Base-by-base conservation (phyloP, 2,113 vertebrate species). In the Boulengeromyrus knoepffleri region DNA sequence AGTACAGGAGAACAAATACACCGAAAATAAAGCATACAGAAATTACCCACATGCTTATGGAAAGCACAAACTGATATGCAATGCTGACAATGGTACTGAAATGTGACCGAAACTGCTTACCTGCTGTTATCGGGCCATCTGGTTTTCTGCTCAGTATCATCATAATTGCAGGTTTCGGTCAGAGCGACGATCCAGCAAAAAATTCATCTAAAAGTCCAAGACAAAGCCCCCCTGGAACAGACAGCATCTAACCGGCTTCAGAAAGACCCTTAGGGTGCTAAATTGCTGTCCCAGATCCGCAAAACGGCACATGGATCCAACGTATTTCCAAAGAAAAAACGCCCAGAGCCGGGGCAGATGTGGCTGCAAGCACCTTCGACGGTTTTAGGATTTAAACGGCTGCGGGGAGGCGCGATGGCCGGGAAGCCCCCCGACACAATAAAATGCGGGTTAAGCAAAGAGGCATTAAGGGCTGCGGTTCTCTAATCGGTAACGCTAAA, bases 131-230 rank as follows among this genome's bases (percentile, higher is more conserved):
- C 70, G 97, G 96, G 90, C 95, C 96, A 93, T 97, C 97, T 92
- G 96, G 96, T 94, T 97, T 98, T 93, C 97, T 96, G 95, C 96
- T 97, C 93, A 97, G 94, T 92, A 97, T 96, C 97, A 97, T 97
- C 94, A 97, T 97, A 93, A 42, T 92, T 94, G 91, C 92, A 90
- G 74, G 83, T 89, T 89, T 91, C 46, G 10, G 42, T 89, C 93
- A 93, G 92, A 92, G 93, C 93, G 95, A 94, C 93, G 95, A 96
- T 96, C 93, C 94, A 92, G 94, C 91, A 90, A 5, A 15, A 85
- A 56, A 53, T 21, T n/a, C 5, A 88, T 10, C 17, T 39, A 85
- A 53, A 85, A 83, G 88, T 85, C 80, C n/a, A 31, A 47, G 15
- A 88, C 21, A 10, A 77, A 92, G 93, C 91, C 89, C 92, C 70